Evolutionary conservation across 2,797 vertebrate species (phyloP), one percentile per base, ranked within the genome.

Genomic region (Netta rufina): DNA sequence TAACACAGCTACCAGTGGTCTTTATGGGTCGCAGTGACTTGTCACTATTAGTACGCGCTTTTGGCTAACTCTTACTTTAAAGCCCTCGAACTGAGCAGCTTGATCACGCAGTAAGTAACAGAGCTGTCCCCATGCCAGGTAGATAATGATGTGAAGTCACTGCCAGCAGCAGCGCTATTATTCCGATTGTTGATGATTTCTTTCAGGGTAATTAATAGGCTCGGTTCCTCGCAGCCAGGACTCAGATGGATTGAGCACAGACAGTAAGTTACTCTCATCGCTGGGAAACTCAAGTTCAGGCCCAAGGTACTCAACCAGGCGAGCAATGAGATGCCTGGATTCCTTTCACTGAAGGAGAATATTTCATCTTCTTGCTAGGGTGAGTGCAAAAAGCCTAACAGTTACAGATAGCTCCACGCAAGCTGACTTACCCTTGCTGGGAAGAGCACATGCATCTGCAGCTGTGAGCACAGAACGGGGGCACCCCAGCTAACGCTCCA

Each of bases 81-180:
- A 90, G 61, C 27, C 32, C 43, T 88, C 62, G 71, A 38, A 17
- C 14, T 33, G 70, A 91, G n/a, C 32, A 90, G 67, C 61, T 83
- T 60, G n/a, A 58, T 54, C 79, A 36, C 60, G 60, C 47, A 77
- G 24, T 62, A 24, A 85, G 70, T 6, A 78, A 84, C 72, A 85
- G 81, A 94, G 69, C 4, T 83, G 78, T 93, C 72, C 65, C 18
- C 61, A 82, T 45, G 65, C 61, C 81, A 92, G 77, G 57, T 49
- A 90, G 72, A 74, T 90, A 93, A 89, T 45, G 83, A 95, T 36
- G 73, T 41, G 38, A 89, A 95, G n/a, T 67, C 67, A 39, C 0
- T 86, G 87, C 73, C 85, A 95, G 75, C 24, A 72, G 43, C 67
- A 73, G 16, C 0, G 9, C 67, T 70, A 33, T 54, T 57, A 86